These are phyloP conservation scores for Hypercompe scribonia DNA, from an alignment of 2,888 invertebrate genomes.

Conservation along the genomic window DNA sequence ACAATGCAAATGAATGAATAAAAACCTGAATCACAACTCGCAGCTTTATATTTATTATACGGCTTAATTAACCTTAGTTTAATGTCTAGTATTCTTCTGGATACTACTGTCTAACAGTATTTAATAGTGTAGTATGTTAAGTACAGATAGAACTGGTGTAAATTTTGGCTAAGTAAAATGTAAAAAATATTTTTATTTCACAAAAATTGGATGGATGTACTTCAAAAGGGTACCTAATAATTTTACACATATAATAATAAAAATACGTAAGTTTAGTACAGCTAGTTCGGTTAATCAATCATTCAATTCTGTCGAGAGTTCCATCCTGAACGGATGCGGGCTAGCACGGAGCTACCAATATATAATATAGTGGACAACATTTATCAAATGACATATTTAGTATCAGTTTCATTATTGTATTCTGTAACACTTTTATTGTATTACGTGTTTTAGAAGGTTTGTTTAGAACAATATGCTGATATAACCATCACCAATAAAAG, in stretches of 20 bases:
- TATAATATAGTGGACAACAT: constrained; percentile 13
- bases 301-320: constrained; percentile 40
- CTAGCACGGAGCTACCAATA: constrained; percentile 26
- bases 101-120: no score
- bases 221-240: not conserved
- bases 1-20: no score
- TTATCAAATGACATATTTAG: not conserved
- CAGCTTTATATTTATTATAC: no score
- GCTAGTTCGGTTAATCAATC: constrained; percentile 46
- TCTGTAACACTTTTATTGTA: not conserved
- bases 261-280: constrained; percentile 1
- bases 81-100: no score
- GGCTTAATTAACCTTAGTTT: no score
- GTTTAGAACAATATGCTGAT: not conserved
- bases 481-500: not conserved
- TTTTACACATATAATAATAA: not conserved
- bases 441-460: not conserved
- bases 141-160: no score
- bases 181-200: no score
- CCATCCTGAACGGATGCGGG: constrained; percentile 41
- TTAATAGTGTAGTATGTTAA: no score
- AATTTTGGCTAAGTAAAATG: no score
- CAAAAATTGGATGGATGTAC: not conserved
- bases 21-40: no score
- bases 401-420: not conserved